Evolutionary conservation across 2,113 vertebrate genomes (phyloP).

Genomic region (Deroptyus accipitrinus): DNA sequence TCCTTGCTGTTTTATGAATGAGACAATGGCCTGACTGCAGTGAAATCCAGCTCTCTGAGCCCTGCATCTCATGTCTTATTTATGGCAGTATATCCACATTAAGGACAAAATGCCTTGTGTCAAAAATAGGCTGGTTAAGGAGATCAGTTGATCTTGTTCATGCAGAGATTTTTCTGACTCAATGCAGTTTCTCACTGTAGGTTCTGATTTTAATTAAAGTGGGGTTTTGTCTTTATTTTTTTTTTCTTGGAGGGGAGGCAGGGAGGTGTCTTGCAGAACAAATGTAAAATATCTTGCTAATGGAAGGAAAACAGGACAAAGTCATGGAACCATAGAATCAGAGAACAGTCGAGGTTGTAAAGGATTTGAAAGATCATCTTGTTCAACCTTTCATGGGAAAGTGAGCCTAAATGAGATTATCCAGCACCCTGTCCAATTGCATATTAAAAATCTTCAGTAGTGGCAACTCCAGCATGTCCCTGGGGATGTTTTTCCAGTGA

Average conservation of each 20-base stretch:
- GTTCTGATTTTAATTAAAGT: neutral
- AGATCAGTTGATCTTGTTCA: neutral
- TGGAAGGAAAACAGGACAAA: neutral
- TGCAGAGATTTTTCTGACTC: neutral
- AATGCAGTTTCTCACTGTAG: neutral
- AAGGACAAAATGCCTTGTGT: neutral
- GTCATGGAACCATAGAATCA: neutral
- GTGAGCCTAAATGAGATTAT: neutral
- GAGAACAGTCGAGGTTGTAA: neutral
- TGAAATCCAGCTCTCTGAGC: neutral
- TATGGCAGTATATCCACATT: neutral
- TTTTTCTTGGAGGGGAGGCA: too few relatives aligned
- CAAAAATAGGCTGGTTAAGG: neutral
- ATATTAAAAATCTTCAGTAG: neutral
- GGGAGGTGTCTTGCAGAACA: neutral
- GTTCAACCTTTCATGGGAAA: neutral
- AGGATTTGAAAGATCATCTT: accelerated
- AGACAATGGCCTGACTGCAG: neutral
- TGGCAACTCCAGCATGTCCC: accelerated
- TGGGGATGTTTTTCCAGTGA: neutral
- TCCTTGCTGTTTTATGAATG: neutral
- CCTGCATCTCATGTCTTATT: neutral
- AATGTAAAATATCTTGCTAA: neutral
- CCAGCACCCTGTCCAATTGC: neutral
- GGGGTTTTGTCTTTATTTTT: neutral